Conservation (phyloP, 1,140 invertebrate genomes). For the Euwallacea similis region DNA sequence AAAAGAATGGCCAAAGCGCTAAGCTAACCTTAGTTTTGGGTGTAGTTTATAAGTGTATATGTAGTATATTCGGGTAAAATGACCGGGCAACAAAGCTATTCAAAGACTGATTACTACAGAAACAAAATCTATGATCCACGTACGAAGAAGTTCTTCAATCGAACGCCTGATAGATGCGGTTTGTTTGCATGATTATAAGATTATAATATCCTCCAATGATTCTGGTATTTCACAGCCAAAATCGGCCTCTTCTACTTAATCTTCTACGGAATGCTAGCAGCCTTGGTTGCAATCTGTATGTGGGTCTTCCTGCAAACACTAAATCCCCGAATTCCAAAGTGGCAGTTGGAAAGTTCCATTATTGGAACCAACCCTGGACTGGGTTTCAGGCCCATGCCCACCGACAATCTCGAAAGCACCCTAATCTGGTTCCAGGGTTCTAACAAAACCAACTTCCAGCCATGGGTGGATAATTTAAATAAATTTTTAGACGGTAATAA, state of each 20-base stretch:
- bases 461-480: conserved; percentile 77
- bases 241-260: conserved; percentile 89
- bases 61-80: conserved; percentile 2
- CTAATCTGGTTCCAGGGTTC: conserved; percentile 89
- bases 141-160: conserved; percentile 71
- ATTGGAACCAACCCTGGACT: conserved; percentile 92
- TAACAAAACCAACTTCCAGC: conserved; percentile 74
- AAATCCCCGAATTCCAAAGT: conserved; percentile 82
- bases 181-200: conserved; percentile 36
- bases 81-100: conserved; percentile 23
- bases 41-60: no score
- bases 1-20: no score
- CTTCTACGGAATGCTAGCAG: conserved; percentile 85
- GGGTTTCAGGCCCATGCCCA: conserved; percentile 91
- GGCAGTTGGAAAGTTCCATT: conserved; percentile 77
- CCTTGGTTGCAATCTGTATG: conserved; percentile 87
- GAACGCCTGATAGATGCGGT: conserved; percentile 77
- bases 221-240: conserved; percentile 66
- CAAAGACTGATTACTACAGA: conserved; percentile 37
- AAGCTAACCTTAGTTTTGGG: no score
- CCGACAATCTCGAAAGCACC: conserved; percentile 88
- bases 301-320: conserved; percentile 90
- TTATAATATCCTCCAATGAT: neutral
- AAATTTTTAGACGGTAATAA: conserved; percentile 68
- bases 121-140: conserved; percentile 68